A percentile compares a stretch with the other conserved stretches of the same genome.
phyloP scores from a whole-genome alignment of 53 echinoderm and acorn worm genomes.

The Arbacia lixula region DNA sequence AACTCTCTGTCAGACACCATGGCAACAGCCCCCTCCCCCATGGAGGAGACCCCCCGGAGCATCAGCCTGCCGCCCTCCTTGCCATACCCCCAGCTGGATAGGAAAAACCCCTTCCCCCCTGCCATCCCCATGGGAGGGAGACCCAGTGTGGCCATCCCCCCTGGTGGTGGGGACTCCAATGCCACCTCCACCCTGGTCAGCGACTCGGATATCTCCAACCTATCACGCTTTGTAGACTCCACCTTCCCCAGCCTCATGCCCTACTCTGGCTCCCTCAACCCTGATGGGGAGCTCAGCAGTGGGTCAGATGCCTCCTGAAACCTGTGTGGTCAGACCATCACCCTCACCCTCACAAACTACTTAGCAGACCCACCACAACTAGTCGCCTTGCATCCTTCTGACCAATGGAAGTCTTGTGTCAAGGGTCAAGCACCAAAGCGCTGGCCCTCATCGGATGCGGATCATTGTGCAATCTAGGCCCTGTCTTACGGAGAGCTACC shows the following conservation, averaged over 20 bases:
- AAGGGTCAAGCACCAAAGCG: too few species aligned
- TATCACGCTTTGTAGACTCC: slow-evolving; percentile 45
- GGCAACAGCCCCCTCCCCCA: too few species aligned
- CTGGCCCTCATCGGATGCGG: too few species aligned
- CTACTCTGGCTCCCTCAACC: slow-evolving; percentile 42
- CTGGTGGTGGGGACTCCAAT: not conserved
- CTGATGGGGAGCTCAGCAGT: slow-evolving; percentile 13
- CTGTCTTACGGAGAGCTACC: too few species aligned
- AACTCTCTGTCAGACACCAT: not conserved
- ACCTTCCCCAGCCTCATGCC: slow-evolving; percentile 49
- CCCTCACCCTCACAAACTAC: too few species aligned
- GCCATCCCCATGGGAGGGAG: not conserved
- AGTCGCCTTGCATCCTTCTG: too few species aligned
- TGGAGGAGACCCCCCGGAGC: not conserved
- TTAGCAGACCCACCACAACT: too few species aligned
- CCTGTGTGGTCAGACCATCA: too few species aligned
- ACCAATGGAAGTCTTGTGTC: too few species aligned
- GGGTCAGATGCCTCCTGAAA: slow-evolving; percentile 8
- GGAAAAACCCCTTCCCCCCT: not conserved
- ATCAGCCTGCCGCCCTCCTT: slow-evolving; percentile 24
- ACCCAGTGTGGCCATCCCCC: not conserved
- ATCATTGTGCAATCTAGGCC: too few species aligned
- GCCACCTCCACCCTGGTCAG: not conserved
- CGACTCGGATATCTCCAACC: slow-evolving; percentile 43
- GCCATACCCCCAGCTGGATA: slow-evolving; percentile 38